phyloP scores from a whole-genome alignment of 2,113 vertebrate genomes.

The Mesoclemmys tuberculata region DNA sequence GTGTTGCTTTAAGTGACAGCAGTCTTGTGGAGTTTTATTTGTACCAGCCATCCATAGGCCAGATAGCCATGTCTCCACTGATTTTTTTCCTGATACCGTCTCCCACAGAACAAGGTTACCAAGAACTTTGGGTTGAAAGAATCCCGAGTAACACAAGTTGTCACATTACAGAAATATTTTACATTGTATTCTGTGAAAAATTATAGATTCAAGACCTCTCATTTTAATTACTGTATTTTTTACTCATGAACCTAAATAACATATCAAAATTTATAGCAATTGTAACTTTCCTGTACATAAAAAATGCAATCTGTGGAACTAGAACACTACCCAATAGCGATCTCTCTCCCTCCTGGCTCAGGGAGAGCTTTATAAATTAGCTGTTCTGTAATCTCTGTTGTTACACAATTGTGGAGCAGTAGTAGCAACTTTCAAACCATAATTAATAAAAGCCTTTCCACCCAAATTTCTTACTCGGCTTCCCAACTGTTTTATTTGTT shows the following conservation, averaged over 20 bases:
- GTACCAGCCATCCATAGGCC: too few relatives aligned
- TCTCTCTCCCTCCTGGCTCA: fast-evolving
- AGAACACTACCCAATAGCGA: background rate
- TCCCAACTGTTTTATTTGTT: background rate
- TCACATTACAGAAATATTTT: background rate
- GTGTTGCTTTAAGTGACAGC: too few relatives aligned
- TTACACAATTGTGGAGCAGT: background rate
- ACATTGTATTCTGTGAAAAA: background rate
- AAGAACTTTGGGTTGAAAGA: too few relatives aligned
- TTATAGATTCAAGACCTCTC: background rate
- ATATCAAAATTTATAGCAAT: background rate
- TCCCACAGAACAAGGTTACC: too few relatives aligned
- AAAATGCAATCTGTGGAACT: background rate
- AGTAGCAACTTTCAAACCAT: background rate
- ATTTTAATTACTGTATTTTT: background rate
- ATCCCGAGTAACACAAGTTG: background rate
- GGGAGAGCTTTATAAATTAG: background rate
- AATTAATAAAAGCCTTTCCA: background rate
- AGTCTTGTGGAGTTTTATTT: too few relatives aligned
- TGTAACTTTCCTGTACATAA: background rate
- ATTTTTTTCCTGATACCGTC: too few relatives aligned
- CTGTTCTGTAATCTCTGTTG: background rate
- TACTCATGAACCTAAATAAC: background rate
- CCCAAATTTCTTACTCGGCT: too few relatives aligned
- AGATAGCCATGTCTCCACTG: too few relatives aligned